Evolutionary conservation across 2,113 vertebrate genomes (phyloP).

Genomic region (Dipodomys stephensi): DNA sequence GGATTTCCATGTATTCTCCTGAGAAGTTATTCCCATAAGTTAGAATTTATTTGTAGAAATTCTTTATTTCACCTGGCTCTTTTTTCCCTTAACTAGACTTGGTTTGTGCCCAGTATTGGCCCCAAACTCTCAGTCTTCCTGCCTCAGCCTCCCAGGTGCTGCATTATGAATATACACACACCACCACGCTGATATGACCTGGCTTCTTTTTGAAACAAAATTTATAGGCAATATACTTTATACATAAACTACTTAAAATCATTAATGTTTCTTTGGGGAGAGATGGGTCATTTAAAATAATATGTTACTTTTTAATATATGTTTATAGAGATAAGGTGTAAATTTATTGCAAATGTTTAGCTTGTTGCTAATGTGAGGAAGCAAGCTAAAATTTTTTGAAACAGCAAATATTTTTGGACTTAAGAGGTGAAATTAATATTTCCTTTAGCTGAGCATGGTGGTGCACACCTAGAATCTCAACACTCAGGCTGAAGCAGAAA

Average conservation of each 20-base stretch:
- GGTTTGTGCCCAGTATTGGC: too few species aligned
- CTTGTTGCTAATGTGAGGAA: constrained; percentile 55
- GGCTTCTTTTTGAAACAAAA: neutral
- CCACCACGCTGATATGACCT: neutral
- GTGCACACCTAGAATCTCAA: neutral
- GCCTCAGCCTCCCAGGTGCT: too few species aligned
- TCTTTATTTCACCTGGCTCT: neutral
- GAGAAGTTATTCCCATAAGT: neutral
- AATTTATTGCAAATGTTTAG: constrained; percentile 7
- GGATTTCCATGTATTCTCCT: constrained; percentile 19
- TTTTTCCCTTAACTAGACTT: neutral
- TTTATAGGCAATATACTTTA: constrained; percentile 24
- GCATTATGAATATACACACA: too few species aligned
- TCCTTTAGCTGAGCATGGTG: neutral
- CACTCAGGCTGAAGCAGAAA: neutral
- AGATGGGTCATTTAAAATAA: constrained; percentile 20
- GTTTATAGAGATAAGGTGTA: constrained; percentile 23
- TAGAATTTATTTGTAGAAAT: constrained; percentile 58
- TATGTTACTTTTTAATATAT: neutral
- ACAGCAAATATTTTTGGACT: constrained; percentile 31
- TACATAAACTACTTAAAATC: constrained; percentile 23
- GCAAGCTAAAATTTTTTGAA: constrained; percentile 34
- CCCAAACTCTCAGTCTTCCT: too few species aligned
- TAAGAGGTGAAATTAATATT: neutral
- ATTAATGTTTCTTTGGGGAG: constrained; percentile 30